phyloP scores from a whole-genome alignment of 2,113 vertebrate species.

The Ameiurus melas region DNA sequence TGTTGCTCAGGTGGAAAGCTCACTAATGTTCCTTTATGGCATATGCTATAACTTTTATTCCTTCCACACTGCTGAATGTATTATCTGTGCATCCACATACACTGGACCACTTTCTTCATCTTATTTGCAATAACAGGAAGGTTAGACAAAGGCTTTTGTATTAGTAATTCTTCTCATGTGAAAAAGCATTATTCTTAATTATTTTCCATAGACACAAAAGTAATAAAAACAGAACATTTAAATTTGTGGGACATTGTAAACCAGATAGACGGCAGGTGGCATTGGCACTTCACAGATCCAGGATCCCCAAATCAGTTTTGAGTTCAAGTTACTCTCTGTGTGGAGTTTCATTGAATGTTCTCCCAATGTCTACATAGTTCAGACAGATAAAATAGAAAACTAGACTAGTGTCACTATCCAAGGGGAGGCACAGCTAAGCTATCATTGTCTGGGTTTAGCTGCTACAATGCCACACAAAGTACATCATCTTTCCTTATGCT shows the following conservation, averaged over 20 bases:
- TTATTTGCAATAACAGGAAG: background rate
- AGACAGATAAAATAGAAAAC: no score
- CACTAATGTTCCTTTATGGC: slow-evolving; percentile 30
- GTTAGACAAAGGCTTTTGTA: background rate
- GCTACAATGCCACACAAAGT: no score
- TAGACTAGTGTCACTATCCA: no score
- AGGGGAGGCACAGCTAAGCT: no score
- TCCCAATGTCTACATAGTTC: background rate
- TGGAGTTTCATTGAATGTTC: background rate
- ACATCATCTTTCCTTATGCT: no score
- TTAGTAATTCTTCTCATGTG: background rate
- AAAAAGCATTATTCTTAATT: background rate
- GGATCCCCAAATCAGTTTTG: background rate
- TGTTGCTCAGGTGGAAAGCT: slow-evolving; percentile 37
- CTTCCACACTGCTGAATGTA: slow-evolving; percentile 15
- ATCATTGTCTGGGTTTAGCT: no score
- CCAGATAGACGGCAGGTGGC: background rate
- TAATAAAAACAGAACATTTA: background rate
- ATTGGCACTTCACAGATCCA: background rate
- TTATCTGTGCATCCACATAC: background rate
- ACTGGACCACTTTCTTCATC: background rate
- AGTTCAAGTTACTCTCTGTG: background rate
- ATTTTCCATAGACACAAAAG: background rate
- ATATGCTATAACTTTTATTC: slow-evolving; percentile 15
- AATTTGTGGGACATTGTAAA: background rate